Base-by-base conservation (phyloP, 1,140 invertebrate species). In the Trichonephila clavata region DNA sequence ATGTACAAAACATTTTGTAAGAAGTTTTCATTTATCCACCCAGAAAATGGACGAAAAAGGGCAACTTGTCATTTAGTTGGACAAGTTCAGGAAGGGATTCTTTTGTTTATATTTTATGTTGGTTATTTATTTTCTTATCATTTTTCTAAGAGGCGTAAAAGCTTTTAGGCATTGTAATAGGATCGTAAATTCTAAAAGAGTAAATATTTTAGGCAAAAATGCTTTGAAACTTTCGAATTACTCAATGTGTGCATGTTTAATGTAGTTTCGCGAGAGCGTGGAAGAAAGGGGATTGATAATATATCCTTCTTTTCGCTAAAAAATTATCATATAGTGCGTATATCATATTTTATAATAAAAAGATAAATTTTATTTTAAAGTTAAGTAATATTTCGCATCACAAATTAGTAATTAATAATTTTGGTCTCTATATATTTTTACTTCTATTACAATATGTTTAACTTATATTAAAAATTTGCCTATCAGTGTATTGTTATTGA, bases 41-140 rank as follows among this genome's bases (percentile, higher is more conserved):
- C 81, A 84, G 81, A 59, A 84, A 84, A 84, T 84, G 81, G 43
- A 81, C 80, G 80, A 50, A 81, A 59, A 84, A 84, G 27, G 50
- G 81, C 81, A 59, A 84, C 81, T 84, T 84, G 81, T 84, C 81
- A 84, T 43, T 84, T 84, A 57, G 81, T 84, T 84, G 81, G 50
- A 84, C 43, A 71, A 84, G 81, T 84, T 57, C 43, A 84, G 81
- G 81, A 43, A 59, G 50, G 57, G 43, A 59, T 84, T 21, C 18
- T 83, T 83, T 83, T 83, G n/a, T 84, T 84, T 84, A 57, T 59
- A 57, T 59, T 84, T 84, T 43, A 43, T 84, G 57, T 84, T 14
- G 6, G 43, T 84, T 84, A 43, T 84, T 84, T 59, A 50, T 59
- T 84, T 84, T 84, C 81, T n/a, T 84, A 84, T 84, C 80, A 59